Base-by-base conservation (phyloP, 2,888 invertebrate genomes). In the Megaustenia siamemsis region DNA sequence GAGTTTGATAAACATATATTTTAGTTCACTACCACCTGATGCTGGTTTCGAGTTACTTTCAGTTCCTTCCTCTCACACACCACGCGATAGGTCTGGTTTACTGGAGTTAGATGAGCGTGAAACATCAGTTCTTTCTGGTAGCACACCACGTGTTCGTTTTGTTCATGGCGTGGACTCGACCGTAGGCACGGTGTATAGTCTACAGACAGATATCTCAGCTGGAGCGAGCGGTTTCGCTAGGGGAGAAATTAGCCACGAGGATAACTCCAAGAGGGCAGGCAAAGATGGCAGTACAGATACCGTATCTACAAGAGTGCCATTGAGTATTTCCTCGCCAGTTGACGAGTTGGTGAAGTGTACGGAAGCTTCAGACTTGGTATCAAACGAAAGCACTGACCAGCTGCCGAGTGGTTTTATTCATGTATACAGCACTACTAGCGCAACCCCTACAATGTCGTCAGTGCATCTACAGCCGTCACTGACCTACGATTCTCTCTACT, bases 381-480 rank as follows among this genome's bases (percentile, higher is more conserved):
- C n/a, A 6, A 28, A 32, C 18, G 18, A 12, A 1, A 45, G 10
- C n/a, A 69, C 24, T 40, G 40, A 69, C 28, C 40, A 40, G 28
- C n/a, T 43, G n/a, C 21, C 45, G 49, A 18, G 32, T 21, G 32
- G 32, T 12, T 21, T 24, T 32, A 1, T 49, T 32, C 18, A 18
- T 32, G 15, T 32, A 28, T 6, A 12, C 49, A 49, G 21, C 73
- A 1, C 15, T 0, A 32, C 15, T 21, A 73, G 56, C 56, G 60
- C 24, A 10, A 77, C 24, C 38, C 10, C 56, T 35, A 60, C 32
- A 15, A 12, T 40, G 35, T n/a, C 21, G 0, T 10, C 60, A 0
- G 15, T 38, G 38, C n/a, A 38, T 40, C 12, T 77, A 40, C 56
- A 60, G 40, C 76, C 76, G n/a, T 77, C 76, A 12, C 24, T 60